Base-by-base conservation (phyloP, 2,888 invertebrate species). In the Drosophila infuscata region DNA sequence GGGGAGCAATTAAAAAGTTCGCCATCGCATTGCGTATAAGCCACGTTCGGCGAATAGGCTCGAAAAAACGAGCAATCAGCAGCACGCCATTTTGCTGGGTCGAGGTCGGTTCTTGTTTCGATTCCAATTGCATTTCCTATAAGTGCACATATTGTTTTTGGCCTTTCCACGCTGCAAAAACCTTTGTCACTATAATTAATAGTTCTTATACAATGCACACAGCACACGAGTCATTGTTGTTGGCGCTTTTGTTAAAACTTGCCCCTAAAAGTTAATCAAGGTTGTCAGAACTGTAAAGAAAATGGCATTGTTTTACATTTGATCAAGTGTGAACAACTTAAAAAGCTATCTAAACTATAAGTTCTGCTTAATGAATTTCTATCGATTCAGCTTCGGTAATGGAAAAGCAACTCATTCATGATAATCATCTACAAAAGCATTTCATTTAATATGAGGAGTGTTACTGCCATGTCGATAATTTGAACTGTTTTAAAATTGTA, bases 1-100 rank as follows among this genome's bases (percentile, higher is more conserved):
- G 72, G 78, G 54, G 38, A 87, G 84, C 89, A 85, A 85, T 89
- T 85, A 85, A 87, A 68, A 87, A 74, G 82, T 89, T 81, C 70
- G 20, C 32, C 15, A 35, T 11, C 20, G 38, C 60, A 46, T 85
- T 85, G 89, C 85, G 89, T 85, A 87, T 87, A 87, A 82, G 84
- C 88, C 77, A 59, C 64, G 30, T 53, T 38, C 12, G 76, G 52
- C 70, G 30, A 58, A 58, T 43, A 57, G 43, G 43, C 57, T 32
- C 20, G 15, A 32, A 79, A 77, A 67, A 48, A 58, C 54, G 59
- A 81, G 69, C 81, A 81, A 78, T 78, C 78, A 77, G 58, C 58
- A 64, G 33, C 36, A 54, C 61, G 67, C 43, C 33, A 65, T 68
- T 69, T 66, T 61, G 69, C 30, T 62, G 60, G 66, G 59, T 77